These are phyloP conservation scores for Eufriesea mexicana DNA, from an alignment of 1,140 invertebrate species.

Conservation along the genomic window DNA sequence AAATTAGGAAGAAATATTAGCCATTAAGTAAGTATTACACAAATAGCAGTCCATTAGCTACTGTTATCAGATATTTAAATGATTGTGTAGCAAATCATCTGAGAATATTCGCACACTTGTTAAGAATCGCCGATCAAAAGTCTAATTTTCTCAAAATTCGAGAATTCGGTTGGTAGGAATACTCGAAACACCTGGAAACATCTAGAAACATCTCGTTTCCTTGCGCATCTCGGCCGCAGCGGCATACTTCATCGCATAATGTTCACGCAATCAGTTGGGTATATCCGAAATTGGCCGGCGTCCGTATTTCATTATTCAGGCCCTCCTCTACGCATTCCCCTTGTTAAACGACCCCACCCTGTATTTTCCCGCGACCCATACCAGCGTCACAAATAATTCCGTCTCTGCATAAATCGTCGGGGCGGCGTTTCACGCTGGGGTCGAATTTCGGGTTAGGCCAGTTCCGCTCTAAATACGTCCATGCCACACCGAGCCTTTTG, in stretches of 20 bases:
- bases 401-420: constrained; percentile 54
- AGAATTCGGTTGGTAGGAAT: no score
- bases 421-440: constrained; percentile 36
- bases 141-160: no score
- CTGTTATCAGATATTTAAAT: no score
- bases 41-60: no score
- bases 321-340: constrained; percentile 12
- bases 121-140: no score
- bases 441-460: constrained; percentile 49
- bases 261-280: constrained; percentile 24
- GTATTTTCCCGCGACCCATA: constrained; percentile 31
- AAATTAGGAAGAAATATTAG: no score
- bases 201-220: not conserved
- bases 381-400: constrained; percentile 46
- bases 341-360: not conserved
- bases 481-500: constrained; percentile 28
- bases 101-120: no score
- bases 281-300: constrained; percentile 28
- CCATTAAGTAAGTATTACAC: no score
- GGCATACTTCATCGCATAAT: constrained; percentile 12
- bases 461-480: constrained; percentile 64
- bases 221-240: not conserved
- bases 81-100: no score
- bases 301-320: constrained; percentile 47
- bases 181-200: not conserved